These are phyloP conservation scores for Ophonus ardosiacus DNA, from an alignment of 2,888 invertebrate species.

Conservation along the genomic window DNA sequence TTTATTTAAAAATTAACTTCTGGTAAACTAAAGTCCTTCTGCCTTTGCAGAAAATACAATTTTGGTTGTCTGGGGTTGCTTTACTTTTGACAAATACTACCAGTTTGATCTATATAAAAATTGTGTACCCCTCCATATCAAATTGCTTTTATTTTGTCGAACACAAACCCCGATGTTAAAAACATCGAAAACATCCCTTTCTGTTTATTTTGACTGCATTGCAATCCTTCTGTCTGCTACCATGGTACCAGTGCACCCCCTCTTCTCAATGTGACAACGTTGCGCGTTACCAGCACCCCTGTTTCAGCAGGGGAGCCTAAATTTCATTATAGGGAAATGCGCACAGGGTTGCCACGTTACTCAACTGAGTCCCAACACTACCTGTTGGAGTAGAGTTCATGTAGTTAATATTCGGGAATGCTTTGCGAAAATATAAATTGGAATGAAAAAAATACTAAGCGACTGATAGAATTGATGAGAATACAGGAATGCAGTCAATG, in stretches of 20 bases:
- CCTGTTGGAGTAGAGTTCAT: slow-evolving; percentile 4
- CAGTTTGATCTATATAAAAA: too few species aligned
- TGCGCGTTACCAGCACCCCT: background rate
- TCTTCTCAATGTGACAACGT: background rate
- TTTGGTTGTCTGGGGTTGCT: too few species aligned
- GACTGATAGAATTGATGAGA: too few species aligned
- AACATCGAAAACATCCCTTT: too few species aligned
- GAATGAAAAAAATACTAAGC: too few species aligned
- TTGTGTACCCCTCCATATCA: too few species aligned
- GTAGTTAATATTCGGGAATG: background rate
- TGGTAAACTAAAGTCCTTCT: too few species aligned
- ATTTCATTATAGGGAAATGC: slow-evolving; percentile 33
- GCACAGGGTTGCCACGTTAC: slow-evolving; percentile 35
- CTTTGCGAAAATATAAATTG: background rate
- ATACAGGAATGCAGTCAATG: too few species aligned
- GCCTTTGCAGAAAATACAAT: too few species aligned
- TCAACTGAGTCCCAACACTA: background rate
- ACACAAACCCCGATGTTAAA: background rate
- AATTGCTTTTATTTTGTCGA: too few species aligned
- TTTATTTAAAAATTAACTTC: too few species aligned
- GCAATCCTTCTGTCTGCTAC: background rate
- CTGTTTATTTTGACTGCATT: background rate
- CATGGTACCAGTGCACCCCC: slow-evolving; percentile 4
- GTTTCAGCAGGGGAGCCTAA: slow-evolving; percentile 3
- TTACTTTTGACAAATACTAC: too few species aligned